Conservation (phyloP, 1,140 invertebrate species). For the Microplitis mediator region DNA sequence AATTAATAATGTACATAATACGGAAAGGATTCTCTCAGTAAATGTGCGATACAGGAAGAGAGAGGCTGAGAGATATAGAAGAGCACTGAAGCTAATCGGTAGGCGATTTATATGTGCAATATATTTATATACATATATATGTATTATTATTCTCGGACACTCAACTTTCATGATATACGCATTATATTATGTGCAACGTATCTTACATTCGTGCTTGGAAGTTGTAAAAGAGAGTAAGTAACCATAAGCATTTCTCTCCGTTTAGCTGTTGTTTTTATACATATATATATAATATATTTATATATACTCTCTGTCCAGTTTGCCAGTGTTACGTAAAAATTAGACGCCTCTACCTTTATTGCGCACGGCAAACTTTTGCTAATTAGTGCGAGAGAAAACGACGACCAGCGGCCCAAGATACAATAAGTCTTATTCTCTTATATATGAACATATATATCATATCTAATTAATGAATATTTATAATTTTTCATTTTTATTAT, state of each 20-base stretch:
- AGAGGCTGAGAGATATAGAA: constrained; percentile 11
- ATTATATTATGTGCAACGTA: neutral
- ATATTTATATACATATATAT: neutral
- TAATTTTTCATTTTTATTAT: too few relatives aligned
- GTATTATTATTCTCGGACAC: neutral
- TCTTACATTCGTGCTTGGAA: constrained; percentile 4
- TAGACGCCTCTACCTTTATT: constrained; percentile 46
- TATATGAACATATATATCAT: neutral
- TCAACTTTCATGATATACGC: constrained; percentile 10
- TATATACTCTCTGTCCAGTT: constrained; percentile 23
- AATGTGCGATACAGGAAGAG: constrained; percentile 10
- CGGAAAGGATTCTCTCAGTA: neutral
- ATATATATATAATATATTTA: too few relatives aligned
- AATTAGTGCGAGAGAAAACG: constrained; percentile 58
- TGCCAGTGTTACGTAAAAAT: constrained; percentile 35
- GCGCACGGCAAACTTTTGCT: constrained; percentile 59
- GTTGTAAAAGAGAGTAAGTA: constrained; percentile 17
- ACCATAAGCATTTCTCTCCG: constrained; percentile 11
- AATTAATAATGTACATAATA: neutral
- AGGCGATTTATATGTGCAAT: neutral
- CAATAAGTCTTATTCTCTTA: neutral
- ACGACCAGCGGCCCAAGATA: constrained; percentile 54
- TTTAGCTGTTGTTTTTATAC: neutral
- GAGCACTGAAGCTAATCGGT: constrained; percentile 14
- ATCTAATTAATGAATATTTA: neutral